Percentiles rank a stretch among this genome's conserved stretches.
These are phyloP conservation scores for Acropternis orthonyx DNA, from an alignment of 2,797 vertebrate genomes.

Conservation along the genomic window DNA sequence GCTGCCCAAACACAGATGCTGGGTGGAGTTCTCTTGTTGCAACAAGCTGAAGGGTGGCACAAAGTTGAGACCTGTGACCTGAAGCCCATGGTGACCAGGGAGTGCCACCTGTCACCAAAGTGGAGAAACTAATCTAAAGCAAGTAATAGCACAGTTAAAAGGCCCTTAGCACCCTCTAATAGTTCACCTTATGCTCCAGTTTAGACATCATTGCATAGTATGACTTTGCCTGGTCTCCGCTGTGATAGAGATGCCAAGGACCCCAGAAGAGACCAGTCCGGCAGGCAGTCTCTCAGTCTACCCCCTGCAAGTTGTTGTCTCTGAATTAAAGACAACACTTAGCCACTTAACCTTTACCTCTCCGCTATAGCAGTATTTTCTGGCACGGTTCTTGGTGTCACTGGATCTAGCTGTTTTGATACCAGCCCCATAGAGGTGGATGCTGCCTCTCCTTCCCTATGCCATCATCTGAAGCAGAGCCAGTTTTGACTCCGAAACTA, in stretches of 20 bases:
- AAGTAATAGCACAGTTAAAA: neutral
- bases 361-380: neutral
- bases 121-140: neutral
- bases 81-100: neutral
- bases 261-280: neutral
- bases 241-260: neutral
- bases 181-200: neutral
- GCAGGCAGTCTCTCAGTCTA: neutral
- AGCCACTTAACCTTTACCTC: neutral
- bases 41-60: neutral
- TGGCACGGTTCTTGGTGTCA: neutral
- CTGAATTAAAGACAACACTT: neutral
- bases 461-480: neutral
- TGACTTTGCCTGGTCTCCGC: neutral
- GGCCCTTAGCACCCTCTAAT: neutral
- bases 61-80: neutral
- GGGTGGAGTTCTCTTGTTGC: neutral
- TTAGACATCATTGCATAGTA: neutral
- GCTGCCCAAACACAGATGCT: neutral
- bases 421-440: neutral
- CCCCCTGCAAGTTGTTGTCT: accelerated
- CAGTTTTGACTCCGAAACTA: neutral
- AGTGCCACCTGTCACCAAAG: neutral
- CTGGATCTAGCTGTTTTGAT: neutral
- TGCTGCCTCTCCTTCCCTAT: neutral